phyloP scores from a whole-genome alignment of 2,113 vertebrate species.

The Speoplatyrhinus poulsoni region DNA sequence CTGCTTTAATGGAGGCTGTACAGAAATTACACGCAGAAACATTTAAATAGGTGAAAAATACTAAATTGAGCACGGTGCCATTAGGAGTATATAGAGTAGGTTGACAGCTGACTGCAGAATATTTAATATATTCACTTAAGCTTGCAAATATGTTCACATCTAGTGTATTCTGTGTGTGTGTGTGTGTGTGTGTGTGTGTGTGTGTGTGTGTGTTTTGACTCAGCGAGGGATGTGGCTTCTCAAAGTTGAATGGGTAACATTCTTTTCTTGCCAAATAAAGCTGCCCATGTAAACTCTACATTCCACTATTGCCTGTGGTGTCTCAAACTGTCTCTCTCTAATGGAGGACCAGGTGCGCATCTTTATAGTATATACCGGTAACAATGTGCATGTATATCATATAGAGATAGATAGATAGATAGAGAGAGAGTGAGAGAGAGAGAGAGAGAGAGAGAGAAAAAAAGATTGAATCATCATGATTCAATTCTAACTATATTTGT shows the following conservation, averaged over 20 bases:
- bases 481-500: too few relatives aligned
- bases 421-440: neutral
- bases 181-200: constrained; percentile 9
- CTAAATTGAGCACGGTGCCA: too few relatives aligned
- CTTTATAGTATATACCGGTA: constrained; percentile 5
- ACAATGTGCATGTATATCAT: constrained; percentile 4
- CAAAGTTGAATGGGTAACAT: constrained; percentile 51
- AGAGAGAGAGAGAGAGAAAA: neutral
- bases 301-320: constrained; percentile 57
- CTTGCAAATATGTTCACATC: too few relatives aligned
- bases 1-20: neutral
- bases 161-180: constrained; percentile 4
- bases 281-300: constrained; percentile 63
- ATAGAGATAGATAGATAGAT: neutral
- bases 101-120: too few relatives aligned
- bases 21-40: too few relatives aligned
- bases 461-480: too few relatives aligned
- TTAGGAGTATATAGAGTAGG: too few relatives aligned
- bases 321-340: constrained; percentile 37
- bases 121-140: too few relatives aligned
- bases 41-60: too few relatives aligned
- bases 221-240: constrained; percentile 52
- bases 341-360: constrained; percentile 33
- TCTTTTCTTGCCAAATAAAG: constrained; percentile 63
- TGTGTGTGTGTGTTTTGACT: constrained; percentile 2